Base-by-base conservation (phyloP, 2,888 invertebrate genomes). In the Mylabris sibirica region DNA sequence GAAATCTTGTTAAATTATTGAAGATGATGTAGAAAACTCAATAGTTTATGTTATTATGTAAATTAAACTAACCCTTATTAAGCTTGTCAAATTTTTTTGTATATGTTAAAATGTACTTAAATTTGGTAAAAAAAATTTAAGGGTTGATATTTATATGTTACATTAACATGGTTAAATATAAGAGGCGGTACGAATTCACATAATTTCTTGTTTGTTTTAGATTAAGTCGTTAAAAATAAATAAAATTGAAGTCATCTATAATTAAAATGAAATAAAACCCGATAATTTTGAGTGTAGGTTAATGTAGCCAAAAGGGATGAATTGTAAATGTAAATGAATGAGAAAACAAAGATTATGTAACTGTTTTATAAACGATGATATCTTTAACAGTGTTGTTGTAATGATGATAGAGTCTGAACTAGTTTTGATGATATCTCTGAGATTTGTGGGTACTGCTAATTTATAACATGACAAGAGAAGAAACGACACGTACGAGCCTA, bases 201-300 rank as follows among this genome's bases (percentile, higher is more conserved):
- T 69, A 69, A 69, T 69, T 64, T 61, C 41, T 67, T 64, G 74
- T 76, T 74, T 75, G 72, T 72, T 72, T 72, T 68, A 66, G 65
- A 76, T 76, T 73, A 75, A 76, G 76, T 75, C 72, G 75, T 74
- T 74, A 63, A 26, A 72, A 73, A 72, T 70, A 70, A 70, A 73
- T 72, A 74, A 75, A 72, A 74, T 72, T 72, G 73, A 74, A 73
- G 74, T 73, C 73, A 67, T 72, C 62, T 75, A 73, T 76, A 75
- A 76, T 76, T 75, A 76, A 75, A 74, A 73, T 70, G 72, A 72
- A 75, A 76, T 75, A 75, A 75, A 72, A 72, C 71, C 57, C 65
- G 65, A 74, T 67, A 68, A 64, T 44, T 64, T 59, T 63, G 59
- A 44, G 49, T 61, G 68, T 24, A 57, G 57, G 24, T 63, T 67